Base-by-base conservation (phyloP, 2,113 vertebrate species). In the Chauna torquata region DNA sequence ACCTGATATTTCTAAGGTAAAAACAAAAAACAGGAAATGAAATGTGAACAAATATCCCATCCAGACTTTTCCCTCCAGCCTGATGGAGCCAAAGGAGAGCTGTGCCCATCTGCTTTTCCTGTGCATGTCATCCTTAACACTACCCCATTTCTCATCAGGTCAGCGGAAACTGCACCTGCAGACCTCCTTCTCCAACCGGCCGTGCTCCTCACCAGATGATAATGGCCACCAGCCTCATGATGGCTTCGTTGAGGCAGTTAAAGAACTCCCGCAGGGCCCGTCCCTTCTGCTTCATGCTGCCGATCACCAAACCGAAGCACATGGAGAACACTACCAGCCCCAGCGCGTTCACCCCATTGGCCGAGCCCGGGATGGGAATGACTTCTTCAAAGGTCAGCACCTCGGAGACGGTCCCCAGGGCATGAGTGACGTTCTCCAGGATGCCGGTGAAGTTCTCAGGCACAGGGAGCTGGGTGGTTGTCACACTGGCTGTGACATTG, bases 301-400 rank as follows among this genome's bases (percentile, higher is more conserved):
- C 99, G 47, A 99, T 99, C 96, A 99, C 98, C 97, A 99, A 97
- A 83, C 99, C 99, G 8, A 99, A 99, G 97, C 98, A 99, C 98
- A 99, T 99, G 94, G 99, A 99, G 98, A 99, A 99, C 84, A 99
- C 99, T 94, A 99, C 99, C 68, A 99, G 98, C 45, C 99, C 99
- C 94, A 99, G 97, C 11, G 99, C 99, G 12, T 99, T 99, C 77
- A 99, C 99, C 76, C 99, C 99, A 68, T 95, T 98, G 68, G 99
- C 99, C 17, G 99, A 99, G 69, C 99, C 98, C 1, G 99, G 97
- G 79, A 98, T 94, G 18, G 99, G 99, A 57, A 99, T 97, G 1
- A 97, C 97, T 97, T 99, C 99, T 96, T 99, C 99, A 83, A 98
- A 97, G 30, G 97, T 98, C 57, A 99, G 96, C 97, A 98, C 98